Conservation (phyloP, 2,113 vertebrate genomes). For the Nothobranchius kuhntae region DNA sequence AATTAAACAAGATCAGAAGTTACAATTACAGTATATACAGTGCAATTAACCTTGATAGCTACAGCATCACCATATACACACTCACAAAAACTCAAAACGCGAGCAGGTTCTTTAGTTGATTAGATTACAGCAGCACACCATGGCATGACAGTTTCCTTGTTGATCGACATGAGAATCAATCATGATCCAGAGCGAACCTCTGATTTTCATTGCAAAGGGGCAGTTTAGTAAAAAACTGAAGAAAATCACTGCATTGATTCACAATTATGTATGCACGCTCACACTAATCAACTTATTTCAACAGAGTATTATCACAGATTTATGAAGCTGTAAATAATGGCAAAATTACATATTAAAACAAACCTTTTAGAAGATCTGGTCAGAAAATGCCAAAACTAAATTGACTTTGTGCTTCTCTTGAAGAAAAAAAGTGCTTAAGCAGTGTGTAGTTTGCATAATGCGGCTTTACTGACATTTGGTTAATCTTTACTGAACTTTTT, state of each 20-base stretch:
- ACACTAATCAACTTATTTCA: constrained; percentile 14
- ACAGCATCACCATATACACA: constrained; percentile 34
- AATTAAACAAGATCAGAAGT: constrained; percentile 51
- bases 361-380: background rate
- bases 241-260: constrained; percentile 20
- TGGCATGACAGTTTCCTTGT: constrained; percentile 2
- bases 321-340: background rate
- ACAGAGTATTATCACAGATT: background rate
- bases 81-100: background rate
- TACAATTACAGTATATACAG: constrained; percentile 60
- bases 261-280: constrained; percentile 8
- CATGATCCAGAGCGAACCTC: background rate
- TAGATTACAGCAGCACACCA: constrained; percentile 4
- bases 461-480: background rate
- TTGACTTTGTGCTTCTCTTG: background rate
- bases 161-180: background rate
- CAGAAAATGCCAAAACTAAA: background rate
- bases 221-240: background rate
- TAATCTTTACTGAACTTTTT: background rate
- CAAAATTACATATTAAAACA: constrained; percentile 1
- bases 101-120: constrained; percentile 23
- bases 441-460: background rate
- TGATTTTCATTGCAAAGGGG: constrained; percentile 12
- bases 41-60: constrained; percentile 47
- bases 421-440: background rate